Percentiles rank a stretch among this genome's conserved stretches.
phyloP scores from a whole-genome alignment of 1,140 invertebrate species.

The Nymphalis io region DNA sequence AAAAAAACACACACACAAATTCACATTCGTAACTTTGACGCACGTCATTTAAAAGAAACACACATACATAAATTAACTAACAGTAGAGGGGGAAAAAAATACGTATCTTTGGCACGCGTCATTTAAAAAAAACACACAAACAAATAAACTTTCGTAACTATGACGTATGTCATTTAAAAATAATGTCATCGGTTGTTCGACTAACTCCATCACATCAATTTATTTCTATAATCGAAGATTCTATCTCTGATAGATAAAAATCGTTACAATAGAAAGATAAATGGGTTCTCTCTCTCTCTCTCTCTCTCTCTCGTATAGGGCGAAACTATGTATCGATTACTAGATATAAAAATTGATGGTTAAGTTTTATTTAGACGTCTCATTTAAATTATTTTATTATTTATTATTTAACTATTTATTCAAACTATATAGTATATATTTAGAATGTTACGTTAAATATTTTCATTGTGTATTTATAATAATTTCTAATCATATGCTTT shows the following conservation, averaged over 20 bases:
- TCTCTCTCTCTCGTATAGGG: constrained; percentile 46
- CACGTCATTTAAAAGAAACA: too few relatives aligned
- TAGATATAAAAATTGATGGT: constrained; percentile 46
- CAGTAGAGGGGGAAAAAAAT: too few relatives aligned
- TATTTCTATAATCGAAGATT: constrained; percentile 22
- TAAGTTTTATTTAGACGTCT: constrained; percentile 16
- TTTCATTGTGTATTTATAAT: too few relatives aligned
- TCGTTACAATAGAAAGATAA: constrained; percentile 55
- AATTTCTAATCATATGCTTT: too few relatives aligned
- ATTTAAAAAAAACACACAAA: background rate
- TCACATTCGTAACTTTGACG: too few relatives aligned
- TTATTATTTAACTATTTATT: background rate
- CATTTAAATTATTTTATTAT: too few relatives aligned
- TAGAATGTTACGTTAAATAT: too few relatives aligned
- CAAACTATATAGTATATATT: too few relatives aligned
- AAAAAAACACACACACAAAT: too few relatives aligned
- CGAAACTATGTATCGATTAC: constrained; percentile 49
- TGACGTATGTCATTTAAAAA: constrained; percentile 2
- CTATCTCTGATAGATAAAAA: constrained; percentile 49
- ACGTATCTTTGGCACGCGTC: too few relatives aligned
- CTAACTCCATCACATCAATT: constrained; percentile 24
- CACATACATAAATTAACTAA: too few relatives aligned
- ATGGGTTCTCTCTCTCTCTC: too few relatives aligned
- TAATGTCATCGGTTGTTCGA: constrained; percentile 13
- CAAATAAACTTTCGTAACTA: background rate